Percentiles rank a stretch among this genome's conserved stretches.
These are phyloP conservation scores for Melanargia galathea DNA, from an alignment of 2,888 invertebrate species.

Conservation along the genomic window DNA sequence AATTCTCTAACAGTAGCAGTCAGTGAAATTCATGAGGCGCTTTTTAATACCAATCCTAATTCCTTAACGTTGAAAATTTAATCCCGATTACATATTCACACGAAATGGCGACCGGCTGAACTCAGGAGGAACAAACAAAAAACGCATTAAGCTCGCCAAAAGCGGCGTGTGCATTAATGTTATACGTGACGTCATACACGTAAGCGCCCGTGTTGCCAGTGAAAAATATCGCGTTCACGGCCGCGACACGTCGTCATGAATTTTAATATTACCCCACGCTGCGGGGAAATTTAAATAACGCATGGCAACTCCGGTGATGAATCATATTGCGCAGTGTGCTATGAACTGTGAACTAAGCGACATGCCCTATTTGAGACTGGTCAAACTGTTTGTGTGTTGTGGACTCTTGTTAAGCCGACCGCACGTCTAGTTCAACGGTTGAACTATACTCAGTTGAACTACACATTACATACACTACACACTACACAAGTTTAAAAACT, in stretches of 20 bases:
- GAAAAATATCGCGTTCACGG: constrained; percentile 58
- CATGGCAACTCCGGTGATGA: constrained; percentile 1
- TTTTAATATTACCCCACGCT: constrained; percentile 57
- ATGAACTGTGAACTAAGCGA: no score
- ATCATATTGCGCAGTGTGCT: no score
- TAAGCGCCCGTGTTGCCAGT: constrained; percentile 51
- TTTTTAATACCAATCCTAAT: constrained; percentile 22
- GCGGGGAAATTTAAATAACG: constrained; percentile 28
- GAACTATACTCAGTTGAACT: no score
- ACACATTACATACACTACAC: no score
- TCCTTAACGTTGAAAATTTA: constrained; percentile 33
- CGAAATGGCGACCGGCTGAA: constrained; percentile 19
- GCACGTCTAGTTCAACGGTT: no score
- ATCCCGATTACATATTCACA: constrained; percentile 38
- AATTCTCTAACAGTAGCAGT: no score
- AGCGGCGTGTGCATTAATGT: constrained; percentile 53
- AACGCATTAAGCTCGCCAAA: constrained; percentile 45
- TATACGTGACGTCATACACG: constrained; percentile 71
- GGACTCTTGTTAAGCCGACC: no score
- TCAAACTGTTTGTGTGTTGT: no score
- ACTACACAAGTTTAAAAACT: no score
- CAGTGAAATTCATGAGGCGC: neutral
- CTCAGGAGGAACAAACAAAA: constrained; percentile 36
- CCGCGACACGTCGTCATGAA: constrained; percentile 65
- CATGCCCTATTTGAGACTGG: no score